Base-by-base conservation (phyloP, 1,140 invertebrate species). In the Calycopis cecrops region DNA sequence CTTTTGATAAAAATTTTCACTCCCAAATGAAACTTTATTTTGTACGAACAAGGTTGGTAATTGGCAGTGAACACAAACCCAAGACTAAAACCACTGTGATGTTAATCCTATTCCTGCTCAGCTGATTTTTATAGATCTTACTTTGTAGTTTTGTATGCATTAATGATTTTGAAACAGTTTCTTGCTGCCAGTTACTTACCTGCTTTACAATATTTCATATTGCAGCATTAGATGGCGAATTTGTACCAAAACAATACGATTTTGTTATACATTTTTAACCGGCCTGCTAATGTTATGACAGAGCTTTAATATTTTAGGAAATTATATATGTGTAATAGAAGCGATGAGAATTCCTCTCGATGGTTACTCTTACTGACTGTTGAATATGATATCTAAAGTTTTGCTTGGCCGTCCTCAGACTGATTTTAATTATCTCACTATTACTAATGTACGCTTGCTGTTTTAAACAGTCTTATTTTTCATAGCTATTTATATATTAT, bases 31-130 rank as follows among this genome's bases (percentile, higher is more conserved):
- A 34, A 34, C 42, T 21, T 47, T 53, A 53, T 53, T 34, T 28
- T 42, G 33, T 44, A 33, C 4, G 17, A 11, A 35, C 42, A 40
- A 35, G 44, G 44, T 56, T 56, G 18, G 14, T 58, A 62, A 51
- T 62, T 58, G 55, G 60, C 55, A 55, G 60, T 55, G 6, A 55
- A 48, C 37, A 42, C 21, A 35, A 57, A 53, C 35, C 47, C 56
- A 62, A 62, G 55, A 62, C 55, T 58, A 62, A 55, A 48, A 57
- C n/a, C 56, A 58, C 60, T 62, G 60, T 62, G 55, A 62, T 62
- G 52, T 62, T 57, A 52, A 8, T 42, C 50, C 51, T 53, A 54
- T 57, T 53, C 47, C 55, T 53, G 51, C 60, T 61, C 49, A 51
- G 59, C 40, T 9, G 16, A 44, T 16, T 44, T 44, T 44, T 44